Evolutionary conservation across 2,113 vertebrate species (phyloP), one percentile per base, ranked within the genome.

Genomic region (Pelecanoides urinatrix): DNA sequence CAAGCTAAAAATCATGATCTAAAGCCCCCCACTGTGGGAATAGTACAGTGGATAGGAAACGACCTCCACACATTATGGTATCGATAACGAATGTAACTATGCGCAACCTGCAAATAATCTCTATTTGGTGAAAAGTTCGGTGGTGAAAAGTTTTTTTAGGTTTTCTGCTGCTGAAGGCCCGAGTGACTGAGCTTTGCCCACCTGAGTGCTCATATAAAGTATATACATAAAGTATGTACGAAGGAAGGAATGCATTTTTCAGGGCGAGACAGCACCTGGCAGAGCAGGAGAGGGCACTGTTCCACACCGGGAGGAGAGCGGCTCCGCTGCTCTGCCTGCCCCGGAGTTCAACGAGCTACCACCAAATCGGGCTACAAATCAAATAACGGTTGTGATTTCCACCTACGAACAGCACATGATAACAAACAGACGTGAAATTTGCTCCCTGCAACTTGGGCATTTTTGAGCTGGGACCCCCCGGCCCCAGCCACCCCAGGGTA

Each of bases 371-470:
- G 34, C 59, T 45, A 12, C 29, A 68, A 61, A 45, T 3, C 22
- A 58, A 34, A 32, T 13, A 13, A 13, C 2, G 4, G 17, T 14
- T 6, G 3, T 0, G 0, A 3, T 16, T 84, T 65, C 53, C 59
- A 15, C 29, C 61, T 4, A 14, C 6, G 27, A 86, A 25, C 34
- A 25, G 11, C 36, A 38, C 0, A 0, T 6, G 36, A 52, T 15
- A 89, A 32, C 27, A 58, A 50, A 71, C 19, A 82, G 34, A 49
- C 0, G 1, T 44, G 47, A 70, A 66, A 74, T 79, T 56, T 16
- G 0, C 7, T 79, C 56, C 21, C 25, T 34, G 36, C 21, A 50
- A 13, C 47, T 30, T 62, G 40, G 29, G 34, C 8, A 27, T 36
- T 74, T 90, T 61, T 61, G 29, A 50, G 20, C 27, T 49, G 53